Evolutionary conservation across 2,113 vertebrate genomes (phyloP).

Genomic region (Philantomba maxwellii): DNA sequence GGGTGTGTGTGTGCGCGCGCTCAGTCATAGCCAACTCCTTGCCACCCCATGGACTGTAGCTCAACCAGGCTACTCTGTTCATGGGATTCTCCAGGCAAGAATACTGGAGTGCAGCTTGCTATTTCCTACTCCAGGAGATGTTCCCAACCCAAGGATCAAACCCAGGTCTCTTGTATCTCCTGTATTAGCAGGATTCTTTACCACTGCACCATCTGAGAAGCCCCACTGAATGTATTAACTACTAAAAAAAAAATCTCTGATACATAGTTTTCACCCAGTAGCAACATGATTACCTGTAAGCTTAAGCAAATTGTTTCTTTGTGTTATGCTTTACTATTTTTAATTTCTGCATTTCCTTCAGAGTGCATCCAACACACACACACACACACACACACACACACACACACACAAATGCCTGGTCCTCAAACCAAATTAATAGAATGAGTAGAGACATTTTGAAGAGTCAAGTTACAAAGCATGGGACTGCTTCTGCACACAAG

Average conservation of each 20-base stretch:
- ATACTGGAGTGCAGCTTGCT: background rate
- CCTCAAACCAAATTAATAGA: background rate
- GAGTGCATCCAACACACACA: background rate
- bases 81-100: background rate
- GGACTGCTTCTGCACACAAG: background rate
- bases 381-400: background rate
- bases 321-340: background rate
- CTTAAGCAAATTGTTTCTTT: conserved; percentile 50
- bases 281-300: background rate
- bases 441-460: background rate
- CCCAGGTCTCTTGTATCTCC: background rate
- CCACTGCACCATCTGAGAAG: background rate
- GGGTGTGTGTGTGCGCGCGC: rapidly evolving
- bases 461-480: background rate
- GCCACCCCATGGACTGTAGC: background rate
- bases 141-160: background rate
- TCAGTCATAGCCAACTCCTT: background rate
- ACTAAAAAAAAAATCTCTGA: background rate
- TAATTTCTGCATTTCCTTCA: background rate
- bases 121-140: background rate
- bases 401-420: background rate
- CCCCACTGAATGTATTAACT: background rate
- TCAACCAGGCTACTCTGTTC: background rate
- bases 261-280: rapidly evolving
- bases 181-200: background rate